Evolutionary conservation across 23 tunicate genomes (phyloP), one percentile per base, ranked within the genome.

Genomic region (Botrylloides violaceus): DNA sequence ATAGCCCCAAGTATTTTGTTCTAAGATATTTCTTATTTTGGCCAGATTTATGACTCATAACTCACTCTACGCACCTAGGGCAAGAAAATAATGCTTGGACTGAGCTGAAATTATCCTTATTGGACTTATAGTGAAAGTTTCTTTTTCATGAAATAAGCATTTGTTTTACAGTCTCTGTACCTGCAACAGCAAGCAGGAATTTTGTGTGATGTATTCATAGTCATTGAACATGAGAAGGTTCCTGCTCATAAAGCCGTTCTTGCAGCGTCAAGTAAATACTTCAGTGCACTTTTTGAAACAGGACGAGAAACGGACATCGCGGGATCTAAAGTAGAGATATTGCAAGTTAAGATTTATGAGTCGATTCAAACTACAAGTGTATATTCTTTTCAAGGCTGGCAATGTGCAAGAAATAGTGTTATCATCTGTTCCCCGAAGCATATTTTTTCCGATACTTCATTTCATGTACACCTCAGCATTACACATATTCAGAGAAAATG

Each of bases 211-310:
- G 75, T 85, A 34, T 66, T 65, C 2, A 58, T 85, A 48, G 81
- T 85, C 35, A 83, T 85, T 49, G 94, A 79, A 74, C 79, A 79
- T 58, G 94, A 71, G 3, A 72, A 49, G 15, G 75, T 85, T 79
- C 77, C 84, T 5, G 94, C 84, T 4, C 94, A 85, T 72, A 85
- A 79, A 75, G 78, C 85, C 66, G 84, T 85, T 0, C 35, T 85
- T 15, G 94, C 94, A 31, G 79, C 94, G 25, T 59, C 47, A 72
- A 85, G 94, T 75, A 65, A 58, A 29, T 85, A 85, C 49, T 85
- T 85, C 65, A 71, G 74, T 48, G 77, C 94, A 26, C 64, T 85
- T 36, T 85, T 85, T 68, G 94, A 85, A 29, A 72, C 59, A 15
- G 94, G 94, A 31, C 76, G 66, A 34, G 80, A 79, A 26, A 2